Base-by-base conservation (phyloP, 1,140 invertebrate species). In the Caenorhabditis brenneri region DNA sequence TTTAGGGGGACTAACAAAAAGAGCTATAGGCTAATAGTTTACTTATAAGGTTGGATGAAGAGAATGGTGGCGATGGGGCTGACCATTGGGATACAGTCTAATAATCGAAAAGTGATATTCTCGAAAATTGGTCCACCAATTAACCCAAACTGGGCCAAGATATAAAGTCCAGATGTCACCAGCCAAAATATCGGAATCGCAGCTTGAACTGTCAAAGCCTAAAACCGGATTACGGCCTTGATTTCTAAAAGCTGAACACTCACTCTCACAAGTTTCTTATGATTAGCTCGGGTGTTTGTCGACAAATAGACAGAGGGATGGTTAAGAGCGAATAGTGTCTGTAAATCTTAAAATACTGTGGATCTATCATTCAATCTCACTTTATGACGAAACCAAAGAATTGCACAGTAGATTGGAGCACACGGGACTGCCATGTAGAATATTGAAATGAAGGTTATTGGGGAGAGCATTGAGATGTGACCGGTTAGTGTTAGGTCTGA, bases 381-480 rank as follows among this genome's bases (percentile, higher is more conserved):
- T 33, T 80, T 53, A 22, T 53, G 49, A 12, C 80, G 55, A 27
- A 15, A 81, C n/a, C 27, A 60, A 1, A 81, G 33, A 48, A 58
- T 81, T 0, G 55, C 55, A 42, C 49, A 42, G 16, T 81, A 81
- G 15, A 81, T 55, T 19, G 55, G 55, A 2, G 39, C 49, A 42
- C 80, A 81, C 10, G 80, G 80, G 22, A 53, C 7, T 22, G 33
- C 24, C 80, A 81, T 81, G 22, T 81, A 81, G 5, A 81, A 2
- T 0, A 58, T 36, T 1, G 79, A 46, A 27, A 80, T 22, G 22
- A 51, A 29, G 9, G 79, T 51, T 12, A 55, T 58, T 24, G 49
- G 55, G 12, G 51, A 22, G 9, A 81, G 31, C 22, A 46, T 46
- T 22, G 80, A 58, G 3, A 39, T 31, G 22, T 81, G 42, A 24